Percentiles rank a stretch among this genome's conserved stretches.
Evolutionary conservation across 2,888 invertebrate genomes (phyloP).

Genomic region (Leptinotarsa peninsularis): DNA sequence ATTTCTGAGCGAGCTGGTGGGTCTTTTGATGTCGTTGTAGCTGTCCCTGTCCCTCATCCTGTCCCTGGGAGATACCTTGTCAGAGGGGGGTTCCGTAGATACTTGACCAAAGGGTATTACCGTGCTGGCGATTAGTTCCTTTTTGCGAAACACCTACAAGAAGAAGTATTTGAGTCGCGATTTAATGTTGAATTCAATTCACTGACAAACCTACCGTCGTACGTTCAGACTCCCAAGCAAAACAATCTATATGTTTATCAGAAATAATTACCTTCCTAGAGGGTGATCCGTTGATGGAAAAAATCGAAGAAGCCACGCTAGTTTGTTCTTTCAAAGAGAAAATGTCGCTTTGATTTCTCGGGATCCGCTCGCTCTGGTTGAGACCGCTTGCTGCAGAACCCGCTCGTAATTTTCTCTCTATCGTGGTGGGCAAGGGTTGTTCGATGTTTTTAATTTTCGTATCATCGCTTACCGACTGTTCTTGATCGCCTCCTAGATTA

Average conservation of each 20-base stretch:
- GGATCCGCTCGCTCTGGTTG: conserved; percentile 36
- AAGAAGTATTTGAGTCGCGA: background rate
- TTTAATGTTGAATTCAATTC: background rate
- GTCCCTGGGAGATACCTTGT: conserved; percentile 25
- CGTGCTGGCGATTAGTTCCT: conserved; percentile 26
- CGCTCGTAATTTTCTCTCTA: conserved; percentile 26
- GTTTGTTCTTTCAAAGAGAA: conserved; percentile 50
- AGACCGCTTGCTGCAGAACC: conserved; percentile 31
- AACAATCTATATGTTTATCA: background rate
- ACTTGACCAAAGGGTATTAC: conserved; percentile 32
- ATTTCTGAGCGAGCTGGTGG: conserved; percentile 57
- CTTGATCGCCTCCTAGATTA: conserved; percentile 3
- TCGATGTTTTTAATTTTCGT: background rate
- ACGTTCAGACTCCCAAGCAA: background rate
- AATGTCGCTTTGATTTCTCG: conserved; percentile 55
- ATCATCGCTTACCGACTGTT: background rate
- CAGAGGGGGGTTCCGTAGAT: conserved; percentile 29
- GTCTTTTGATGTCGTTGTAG: conserved; percentile 51
- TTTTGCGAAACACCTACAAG: conserved; percentile 29
- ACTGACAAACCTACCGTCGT: too few relatives aligned
- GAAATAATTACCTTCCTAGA: conserved; percentile 45
- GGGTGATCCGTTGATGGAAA: conserved; percentile 53
- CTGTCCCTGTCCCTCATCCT: conserved; percentile 45
- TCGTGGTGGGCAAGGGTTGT: background rate
- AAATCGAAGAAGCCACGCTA: conserved; percentile 48